Percentiles rank a stretch among this genome's conserved stretches.
phyloP scores from a whole-genome alignment of 2,888 invertebrate genomes.

The Augiades crinisus region DNA sequence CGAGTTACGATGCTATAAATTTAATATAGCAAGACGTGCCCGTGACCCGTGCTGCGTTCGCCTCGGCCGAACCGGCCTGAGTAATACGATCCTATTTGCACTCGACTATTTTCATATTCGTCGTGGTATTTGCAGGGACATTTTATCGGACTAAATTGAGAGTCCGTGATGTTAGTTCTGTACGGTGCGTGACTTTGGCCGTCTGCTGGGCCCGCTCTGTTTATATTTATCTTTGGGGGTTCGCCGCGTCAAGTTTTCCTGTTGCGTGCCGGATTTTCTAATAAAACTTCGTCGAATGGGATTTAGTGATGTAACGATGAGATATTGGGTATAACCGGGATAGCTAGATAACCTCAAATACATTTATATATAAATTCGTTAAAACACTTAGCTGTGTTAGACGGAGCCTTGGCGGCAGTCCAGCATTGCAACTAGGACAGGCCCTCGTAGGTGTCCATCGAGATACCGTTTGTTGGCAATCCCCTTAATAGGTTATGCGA shows the following conservation, averaged over 20 bases:
- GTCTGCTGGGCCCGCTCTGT: slow-evolving; percentile 30
- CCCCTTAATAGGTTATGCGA: slow-evolving; percentile 61
- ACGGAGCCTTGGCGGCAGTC: slow-evolving; percentile 63
- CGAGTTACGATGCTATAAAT: slow-evolving; percentile 78
- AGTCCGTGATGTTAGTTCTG: slow-evolving; percentile 34
- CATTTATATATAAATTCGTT: slow-evolving; percentile 45
- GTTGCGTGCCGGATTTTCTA: slow-evolving; percentile 8
- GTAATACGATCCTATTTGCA: slow-evolving; percentile 44
- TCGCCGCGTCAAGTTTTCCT: slow-evolving; percentile 14
- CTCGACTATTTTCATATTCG: slow-evolving; percentile 42
- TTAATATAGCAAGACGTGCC: slow-evolving; percentile 71
- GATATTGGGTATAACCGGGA: slow-evolving; percentile 32
- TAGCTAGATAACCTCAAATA: slow-evolving; percentile 40
- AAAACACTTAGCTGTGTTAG: slow-evolving; percentile 44
- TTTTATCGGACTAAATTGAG: slow-evolving; percentile 39
- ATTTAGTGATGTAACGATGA: slow-evolving; percentile 22
- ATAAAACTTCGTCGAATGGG: not conserved
- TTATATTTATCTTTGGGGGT: slow-evolving; percentile 28
- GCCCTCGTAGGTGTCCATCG: slow-evolving; percentile 58
- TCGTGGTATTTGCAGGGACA: slow-evolving; percentile 36
- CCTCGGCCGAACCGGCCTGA: slow-evolving; percentile 34
- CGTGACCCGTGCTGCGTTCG: slow-evolving; percentile 59
- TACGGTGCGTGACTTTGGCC: slow-evolving; percentile 38
- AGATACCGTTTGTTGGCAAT: slow-evolving; percentile 71
- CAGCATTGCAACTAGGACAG: slow-evolving; percentile 65